Evolutionary conservation across 2,888 invertebrate species (phyloP).

Genomic region (Leptarthrus brevirostris): DNA sequence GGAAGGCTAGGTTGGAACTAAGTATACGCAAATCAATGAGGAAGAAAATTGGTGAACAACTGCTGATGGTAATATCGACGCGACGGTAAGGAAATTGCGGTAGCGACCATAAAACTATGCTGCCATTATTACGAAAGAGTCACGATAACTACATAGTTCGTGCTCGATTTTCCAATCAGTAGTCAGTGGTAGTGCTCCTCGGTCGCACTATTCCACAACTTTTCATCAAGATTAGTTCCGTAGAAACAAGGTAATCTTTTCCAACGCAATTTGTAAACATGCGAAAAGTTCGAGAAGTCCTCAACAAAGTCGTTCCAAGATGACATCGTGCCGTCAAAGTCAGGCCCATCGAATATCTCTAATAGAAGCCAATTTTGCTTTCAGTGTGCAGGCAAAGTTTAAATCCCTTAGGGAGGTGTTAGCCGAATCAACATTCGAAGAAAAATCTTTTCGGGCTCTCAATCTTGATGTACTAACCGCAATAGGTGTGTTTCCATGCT

Average conservation of each 20-base stretch:
- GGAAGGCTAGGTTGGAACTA: neutral
- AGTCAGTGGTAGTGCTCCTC: too few species aligned
- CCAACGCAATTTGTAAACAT: too few species aligned
- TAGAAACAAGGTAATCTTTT: too few species aligned
- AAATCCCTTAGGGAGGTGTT: neutral
- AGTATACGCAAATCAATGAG: neutral
- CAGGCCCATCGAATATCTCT: neutral
- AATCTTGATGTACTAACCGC: neutral
- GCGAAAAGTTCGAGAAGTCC: too few species aligned
- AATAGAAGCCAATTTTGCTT: neutral
- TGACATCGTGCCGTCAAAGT: neutral
- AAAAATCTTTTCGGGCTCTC: neutral
- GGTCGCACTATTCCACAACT: too few species aligned
- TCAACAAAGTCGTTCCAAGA: neutral
- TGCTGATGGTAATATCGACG: neutral
- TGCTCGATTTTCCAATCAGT: too few species aligned
- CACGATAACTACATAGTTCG: too few species aligned
- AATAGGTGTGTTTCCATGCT: slow-evolving; percentile 7
- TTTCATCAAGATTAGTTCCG: too few species aligned
- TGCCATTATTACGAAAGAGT: too few species aligned
- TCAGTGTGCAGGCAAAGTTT: neutral
- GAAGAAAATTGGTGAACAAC: neutral
- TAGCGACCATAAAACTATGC: too few species aligned
- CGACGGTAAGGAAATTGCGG: neutral
- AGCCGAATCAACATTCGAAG: neutral